Base-by-base conservation (phyloP, 2,113 vertebrate genomes). In the Paraplagusia blochii region DNA sequence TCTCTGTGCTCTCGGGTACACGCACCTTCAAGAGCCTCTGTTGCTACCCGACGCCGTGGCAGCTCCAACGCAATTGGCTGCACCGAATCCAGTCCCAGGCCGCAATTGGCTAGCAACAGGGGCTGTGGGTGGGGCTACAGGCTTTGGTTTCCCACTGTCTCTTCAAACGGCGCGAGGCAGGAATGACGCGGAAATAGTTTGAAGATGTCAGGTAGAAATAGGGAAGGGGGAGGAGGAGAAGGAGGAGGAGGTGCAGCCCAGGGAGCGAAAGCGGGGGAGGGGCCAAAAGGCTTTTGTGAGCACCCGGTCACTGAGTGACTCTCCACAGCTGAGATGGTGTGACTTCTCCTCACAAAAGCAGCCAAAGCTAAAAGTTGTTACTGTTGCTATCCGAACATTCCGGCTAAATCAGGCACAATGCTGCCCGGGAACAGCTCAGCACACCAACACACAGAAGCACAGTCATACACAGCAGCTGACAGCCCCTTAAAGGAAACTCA, bases 1-100 rank as follows among this genome's bases (percentile, higher is more conserved):
- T 83, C 72, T 83, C 51, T 81, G 82, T 80, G 58, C 75, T 84
- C n/a, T 34, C 35, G 16, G 47, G 51, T 74, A 80, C 72, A 80
- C 85, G 61, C 81, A 78, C 82, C 13, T 39, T 84, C 84, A 67
- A 9, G 53, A 46, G 58, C 47, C 78, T 82, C 91, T 92, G 89
- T 91, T 92, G 89, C 91, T 91, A 91, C 85, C 91, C 90, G 76
- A 88, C 88, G 88, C 88, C 64, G 69, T 51, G 90, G 90, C 88
- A 91, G 84, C 85, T 85, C 66, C 57, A 5, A 12, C 1, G 44
- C 72, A 0, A 90, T 91, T 91, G 89, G 90, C 76, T 79, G 57
- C 58, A 58, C 34, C 47, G 57, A 73, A 54, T 71, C 67, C 53
- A 58, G n/a, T 69, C 66, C 58, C 45, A 36, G 57, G 40, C 62